Base-by-base conservation (phyloP, 2,113 vertebrate genomes). In the Nibea coibor region DNA sequence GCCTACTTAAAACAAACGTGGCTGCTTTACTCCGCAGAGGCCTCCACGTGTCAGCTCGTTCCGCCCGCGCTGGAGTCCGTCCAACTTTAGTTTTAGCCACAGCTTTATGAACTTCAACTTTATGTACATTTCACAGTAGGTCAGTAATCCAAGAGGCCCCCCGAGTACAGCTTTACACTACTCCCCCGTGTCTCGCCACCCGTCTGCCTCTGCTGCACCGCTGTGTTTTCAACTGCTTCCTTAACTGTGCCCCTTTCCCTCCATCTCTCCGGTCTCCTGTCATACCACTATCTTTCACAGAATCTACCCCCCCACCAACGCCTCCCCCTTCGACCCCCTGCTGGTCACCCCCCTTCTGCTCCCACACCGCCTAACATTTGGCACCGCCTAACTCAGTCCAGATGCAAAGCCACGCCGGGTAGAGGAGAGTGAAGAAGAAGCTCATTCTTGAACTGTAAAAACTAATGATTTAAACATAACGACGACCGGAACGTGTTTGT, bases 21-120 rank as follows among this genome's bases (percentile, higher is more conserved):
- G 45, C 45, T 50, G 19, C 3, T 22, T 63, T 59, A 20, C 50
- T 72, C n/a, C 47, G 75, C 22, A 10, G 1, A 42, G 9, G 57
- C 22, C 45, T 53, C 19, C 45, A 9, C 15, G 0, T 47, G 51
- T 64, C 14, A 28, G 58, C 15, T 4, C 5, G 3, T 10, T 64
- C 50, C 62, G 53, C 50, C 39, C 43, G n/a, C 28, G 39, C 78
- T 82, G 26, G 22, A 72, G 78, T 82, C 78, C 86, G 81, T 69
- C 70, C 57, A 70, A 84, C 76, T 84, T 80, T 80, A 78, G 65
- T 79, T 69, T 84, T 51, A 83, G 86, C 62, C 26, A 22, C 74
- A 87, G 86, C 54, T 93, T 93, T 88, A 92, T 91, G 87, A 93
- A 92, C 87, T 91, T 75, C 45, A 66, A 74, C 76, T 90, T 91